A percentile compares a stretch with the other conserved stretches of the same genome.
phyloP scores from a whole-genome alignment of 2,888 invertebrate genomes.

The Bedellia somnulentella region DNA sequence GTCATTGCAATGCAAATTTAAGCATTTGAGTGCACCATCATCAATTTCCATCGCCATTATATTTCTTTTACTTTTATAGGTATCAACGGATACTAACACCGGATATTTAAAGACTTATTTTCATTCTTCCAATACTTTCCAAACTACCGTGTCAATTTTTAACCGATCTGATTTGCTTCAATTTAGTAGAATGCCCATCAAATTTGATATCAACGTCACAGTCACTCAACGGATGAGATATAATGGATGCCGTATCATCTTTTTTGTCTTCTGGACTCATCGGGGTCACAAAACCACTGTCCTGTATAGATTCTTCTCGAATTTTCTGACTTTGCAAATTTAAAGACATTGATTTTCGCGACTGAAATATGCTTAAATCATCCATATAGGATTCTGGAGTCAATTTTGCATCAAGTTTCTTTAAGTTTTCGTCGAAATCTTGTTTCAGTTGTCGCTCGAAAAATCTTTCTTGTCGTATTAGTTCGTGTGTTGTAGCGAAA shows the following conservation, averaged over 20 bases:
- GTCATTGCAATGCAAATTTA: too few species aligned
- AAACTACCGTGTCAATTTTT: neutral
- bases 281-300: constrained; percentile 70
- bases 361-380: constrained; percentile 31
- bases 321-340: constrained; percentile 22
- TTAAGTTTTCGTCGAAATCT: constrained; percentile 46
- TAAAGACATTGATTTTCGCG: constrained; percentile 35
- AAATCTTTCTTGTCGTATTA: constrained; percentile 66
- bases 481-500: constrained; percentile 69
- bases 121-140: too few species aligned
- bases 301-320: constrained; percentile 19
- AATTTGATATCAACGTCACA: constrained; percentile 80
- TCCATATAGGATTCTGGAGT: constrained; percentile 27
- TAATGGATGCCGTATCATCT: constrained; percentile 36
- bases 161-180: constrained; percentile 74
- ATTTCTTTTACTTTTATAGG: too few species aligned
- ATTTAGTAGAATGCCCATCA: constrained; percentile 74
- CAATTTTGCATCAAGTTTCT: constrained; percentile 29
- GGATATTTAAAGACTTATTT: too few species aligned
- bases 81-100: too few species aligned
- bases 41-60: too few species aligned
- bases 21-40: too few species aligned
- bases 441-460: constrained; percentile 49
- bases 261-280: constrained; percentile 54
- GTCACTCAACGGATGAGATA: constrained; percentile 74